Evolutionary conservation across 2,888 invertebrate species (phyloP), one percentile per base, ranked within the genome.

Genomic region (Catonia carolina): DNA sequence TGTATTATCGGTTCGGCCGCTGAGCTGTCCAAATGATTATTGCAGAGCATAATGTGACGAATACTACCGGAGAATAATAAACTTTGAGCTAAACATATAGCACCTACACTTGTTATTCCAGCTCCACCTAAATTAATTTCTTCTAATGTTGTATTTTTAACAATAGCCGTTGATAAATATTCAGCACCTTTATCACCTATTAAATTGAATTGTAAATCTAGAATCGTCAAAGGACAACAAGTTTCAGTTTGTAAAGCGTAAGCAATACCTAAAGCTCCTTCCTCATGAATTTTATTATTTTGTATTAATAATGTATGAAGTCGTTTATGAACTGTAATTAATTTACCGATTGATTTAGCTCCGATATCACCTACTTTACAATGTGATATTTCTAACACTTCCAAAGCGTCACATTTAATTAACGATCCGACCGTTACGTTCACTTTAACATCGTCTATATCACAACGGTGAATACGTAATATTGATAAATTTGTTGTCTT

Each of bases 171-270:
- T 8, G 60, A 55, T 42, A 60, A 39, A 23, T 27, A 27, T 20
- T 20, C 42, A 2, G 53, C 58, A 1, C 55, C 60, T 36, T 53
- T 42, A 10, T 60, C 57, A 3, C 55, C 60, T n/a, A 60, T 49
- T n/a, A 58, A 35, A 37, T 60, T 60, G 7, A 55, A 56, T 23
- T 54, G 49, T 2, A 60, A 22, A 31, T 55, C 58, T 7, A 60
- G 45, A 14, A 17, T 33, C 39, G 56, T 47, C 14, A 60, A 10
- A 2, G 14, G n/a, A 12, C 41, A 39, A 6, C 41, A 31, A 23
- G 22, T 49, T 10, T 47, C 18, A 10, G 33, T 1, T 10, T 49
- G 42, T 27, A 60, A 42, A 1, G 55, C 53, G 17, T 49, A 58
- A 10, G 60, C 58, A 27, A 60, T 22, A 2, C 42, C 55, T 23